Conservation (phyloP, 2,113 vertebrate genomes). For the Platichthys stellatus region DNA sequence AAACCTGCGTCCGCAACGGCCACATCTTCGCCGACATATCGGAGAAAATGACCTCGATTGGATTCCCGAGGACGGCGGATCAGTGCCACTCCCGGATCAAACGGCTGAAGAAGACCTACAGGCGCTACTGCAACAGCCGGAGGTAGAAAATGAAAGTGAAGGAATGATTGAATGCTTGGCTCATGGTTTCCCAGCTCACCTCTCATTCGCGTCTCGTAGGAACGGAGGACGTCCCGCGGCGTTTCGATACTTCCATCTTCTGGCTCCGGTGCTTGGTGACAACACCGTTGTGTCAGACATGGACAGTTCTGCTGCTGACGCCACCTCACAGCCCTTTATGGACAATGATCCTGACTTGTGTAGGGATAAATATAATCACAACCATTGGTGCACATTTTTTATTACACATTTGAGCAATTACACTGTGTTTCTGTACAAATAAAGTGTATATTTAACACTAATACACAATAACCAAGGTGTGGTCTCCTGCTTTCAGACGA, state of each 20-base stretch:
- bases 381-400: not conserved
- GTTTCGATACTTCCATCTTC: conserved; percentile 72
- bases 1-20: conserved; percentile 66
- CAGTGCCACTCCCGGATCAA: conserved; percentile 77
- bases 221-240: conserved; percentile 51
- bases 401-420: too few relatives aligned
- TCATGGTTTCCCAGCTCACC: not conserved
- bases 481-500: conserved; percentile 42
- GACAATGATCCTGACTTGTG: conserved; percentile 57
- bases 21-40: conserved; percentile 71
- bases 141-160: conserved; percentile 36
- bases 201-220: conserved; percentile 31
- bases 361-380: conserved; percentile 36
- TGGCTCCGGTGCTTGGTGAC: conserved; percentile 76
- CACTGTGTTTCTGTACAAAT: not conserved
- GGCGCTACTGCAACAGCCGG: conserved; percentile 67
- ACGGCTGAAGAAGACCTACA: conserved; percentile 73
- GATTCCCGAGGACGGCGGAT: conserved; percentile 65
- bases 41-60: conserved; percentile 56
- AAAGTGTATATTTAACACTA: not conserved
- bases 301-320: conserved; percentile 28
- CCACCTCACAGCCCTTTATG: conserved; percentile 6
- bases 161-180: not conserved
- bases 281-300: not conserved
- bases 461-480: fast-evolving